Evolutionary conservation across 2,888 invertebrate species (phyloP), one percentile per base, ranked within the genome.

Genomic region (Drosophila kambysellisi): DNA sequence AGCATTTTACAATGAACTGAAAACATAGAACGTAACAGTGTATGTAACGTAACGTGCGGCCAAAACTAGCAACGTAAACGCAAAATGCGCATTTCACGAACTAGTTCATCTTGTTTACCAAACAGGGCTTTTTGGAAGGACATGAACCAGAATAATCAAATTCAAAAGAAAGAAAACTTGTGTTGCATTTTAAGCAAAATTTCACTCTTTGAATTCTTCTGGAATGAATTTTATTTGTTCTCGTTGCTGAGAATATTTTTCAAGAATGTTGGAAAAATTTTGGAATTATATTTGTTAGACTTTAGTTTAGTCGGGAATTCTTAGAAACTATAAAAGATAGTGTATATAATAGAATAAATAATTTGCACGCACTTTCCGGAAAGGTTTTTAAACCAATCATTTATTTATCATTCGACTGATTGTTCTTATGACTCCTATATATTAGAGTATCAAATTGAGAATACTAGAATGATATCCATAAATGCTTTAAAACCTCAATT

Each of bases 1-100:
- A 41, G 41, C 71, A 57, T 71, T 71, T 75, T 75, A 78, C 75
- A 71, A 75, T 46, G 65, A 62, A 63, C 12, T 30, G n/a, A 68
- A 43, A 37, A 54, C 74, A 70, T 70, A 66, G n/a, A 33, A 33
- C 46, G 72, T 58, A 41, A 41, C 46, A 20, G 20, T 12, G 7
- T 46, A 46, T 46, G 12, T 17, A 52, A 69, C 61, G 70, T 61
- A 70, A 58, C 57, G 53, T 66, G 25, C 30, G 48, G 66, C 58
- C 73, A 61, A 63, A 62, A 43, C 46, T 35, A 65, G 54, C 65
- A 51, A 68, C 67, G 69, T 66, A 51, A 68, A 53, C 68, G 60
- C 60, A 51, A 50, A 67, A 35, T 58, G 68, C 11, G 53, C 39
- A 30, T 39, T 46, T n/a, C 35, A 2, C 4, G 35, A 52, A 30